phyloP scores from a whole-genome alignment of 2,797 vertebrate genomes.

The Rhinichthys osculus region DNA sequence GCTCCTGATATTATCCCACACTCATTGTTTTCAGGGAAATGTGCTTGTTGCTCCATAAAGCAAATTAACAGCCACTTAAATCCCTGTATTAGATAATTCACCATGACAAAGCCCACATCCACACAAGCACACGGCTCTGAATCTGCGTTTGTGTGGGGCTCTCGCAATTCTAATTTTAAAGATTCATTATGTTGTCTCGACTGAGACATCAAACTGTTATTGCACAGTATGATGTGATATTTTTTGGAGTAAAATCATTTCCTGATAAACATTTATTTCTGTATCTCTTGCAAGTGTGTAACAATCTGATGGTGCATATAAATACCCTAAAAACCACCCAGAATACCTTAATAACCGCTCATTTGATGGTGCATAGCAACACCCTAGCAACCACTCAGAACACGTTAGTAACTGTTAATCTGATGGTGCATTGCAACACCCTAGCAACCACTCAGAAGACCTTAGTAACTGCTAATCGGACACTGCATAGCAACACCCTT shows the following conservation, averaged over 20 bases:
- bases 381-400: background rate
- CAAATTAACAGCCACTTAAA: slow-evolving; percentile 26
- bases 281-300: background rate
- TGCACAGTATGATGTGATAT: background rate
- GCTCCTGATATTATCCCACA: slow-evolving; percentile 14
- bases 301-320: background rate
- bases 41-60: slow-evolving; percentile 1
- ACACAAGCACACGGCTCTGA: background rate
- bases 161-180: background rate
- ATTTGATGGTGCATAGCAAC: background rate
- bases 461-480: background rate
- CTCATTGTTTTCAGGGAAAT: slow-evolving; percentile 7
- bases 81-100: slow-evolving; percentile 3
- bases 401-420: rapidly evolving
- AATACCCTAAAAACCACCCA: background rate
- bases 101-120: background rate
- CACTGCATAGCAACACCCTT: background rate
- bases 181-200: slow-evolving; percentile 13
- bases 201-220: background rate
- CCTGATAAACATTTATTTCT: background rate
- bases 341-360: background rate
- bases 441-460: background rate
- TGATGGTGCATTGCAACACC: background rate
- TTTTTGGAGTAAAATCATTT: background rate
- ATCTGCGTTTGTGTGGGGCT: background rate